phyloP scores from a whole-genome alignment of 1,140 invertebrate genomes.

The Macrobrachium nipponense region DNA sequence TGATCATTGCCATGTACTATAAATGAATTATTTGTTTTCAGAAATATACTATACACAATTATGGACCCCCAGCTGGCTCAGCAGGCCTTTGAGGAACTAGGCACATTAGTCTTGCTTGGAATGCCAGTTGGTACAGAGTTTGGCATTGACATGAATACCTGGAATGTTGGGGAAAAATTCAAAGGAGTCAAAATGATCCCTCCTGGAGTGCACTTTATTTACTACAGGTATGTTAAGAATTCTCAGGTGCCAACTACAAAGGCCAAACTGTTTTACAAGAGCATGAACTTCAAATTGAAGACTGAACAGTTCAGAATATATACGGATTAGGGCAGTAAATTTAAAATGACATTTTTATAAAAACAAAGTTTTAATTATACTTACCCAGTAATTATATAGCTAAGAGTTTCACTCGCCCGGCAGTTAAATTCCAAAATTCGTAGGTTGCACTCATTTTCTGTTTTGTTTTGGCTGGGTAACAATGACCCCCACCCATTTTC shows the following conservation, averaged over 20 bases:
- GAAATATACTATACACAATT: background rate
- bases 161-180: slow-evolving; percentile 93
- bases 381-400: too few species aligned
- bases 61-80: slow-evolving; percentile 85
- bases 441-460: too few species aligned
- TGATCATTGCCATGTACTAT: too few species aligned
- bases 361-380: too few species aligned
- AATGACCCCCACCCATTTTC: too few species aligned
- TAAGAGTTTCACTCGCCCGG: too few species aligned
- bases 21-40: background rate
- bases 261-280: background rate
- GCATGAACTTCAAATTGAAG: background rate
- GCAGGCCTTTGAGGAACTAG: slow-evolving; percentile 84
- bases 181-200: slow-evolving; percentile 99
- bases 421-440: too few species aligned
- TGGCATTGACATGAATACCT: slow-evolving; percentile 96
- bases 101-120: slow-evolving; percentile 83
- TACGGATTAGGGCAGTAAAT: too few species aligned
- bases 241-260: background rate
- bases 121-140: slow-evolving; percentile 90
- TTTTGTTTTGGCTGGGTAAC: too few species aligned
- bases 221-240: slow-evolving; percentile 79
- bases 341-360: too few species aligned
- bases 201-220: slow-evolving; percentile 94
- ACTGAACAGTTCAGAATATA: too few species aligned